Percentiles rank a stretch among this genome's conserved stretches.
Evolutionary conservation across 2,797 vertebrate species (phyloP).

Genomic region (Neopelma chrysocephalum): DNA sequence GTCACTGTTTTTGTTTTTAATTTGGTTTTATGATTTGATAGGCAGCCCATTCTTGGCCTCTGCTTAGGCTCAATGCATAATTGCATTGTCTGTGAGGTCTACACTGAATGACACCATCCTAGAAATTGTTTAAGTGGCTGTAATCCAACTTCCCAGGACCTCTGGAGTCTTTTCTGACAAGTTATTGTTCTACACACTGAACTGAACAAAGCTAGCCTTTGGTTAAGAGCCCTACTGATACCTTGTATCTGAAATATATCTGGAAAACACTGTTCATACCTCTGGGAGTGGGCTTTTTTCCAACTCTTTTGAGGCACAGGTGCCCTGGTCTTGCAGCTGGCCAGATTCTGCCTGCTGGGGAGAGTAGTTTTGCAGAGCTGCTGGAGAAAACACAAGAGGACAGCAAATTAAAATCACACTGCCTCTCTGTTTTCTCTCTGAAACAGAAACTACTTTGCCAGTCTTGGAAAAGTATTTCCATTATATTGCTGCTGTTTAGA

Average conservation of each 20-base stretch:
- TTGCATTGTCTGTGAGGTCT: background rate
- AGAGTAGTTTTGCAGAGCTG: background rate
- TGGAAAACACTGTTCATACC: background rate
- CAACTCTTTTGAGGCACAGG: background rate
- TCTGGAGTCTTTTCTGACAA: background rate
- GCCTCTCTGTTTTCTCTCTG: background rate
- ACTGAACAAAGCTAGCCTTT: background rate
- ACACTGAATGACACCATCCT: background rate
- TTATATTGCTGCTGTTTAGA: background rate
- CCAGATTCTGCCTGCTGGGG: background rate
- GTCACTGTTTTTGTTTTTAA: background rate
- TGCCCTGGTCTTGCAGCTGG: background rate
- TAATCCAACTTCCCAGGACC: background rate
- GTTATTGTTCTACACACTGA: background rate
- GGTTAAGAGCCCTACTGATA: background rate
- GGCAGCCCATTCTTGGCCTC: background rate
- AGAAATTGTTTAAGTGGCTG: background rate
- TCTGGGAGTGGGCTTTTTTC: background rate
- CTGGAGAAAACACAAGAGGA: background rate
- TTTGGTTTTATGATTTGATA: background rate
- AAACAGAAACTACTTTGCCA: background rate
- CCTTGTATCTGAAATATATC: background rate
- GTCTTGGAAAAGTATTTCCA: background rate
- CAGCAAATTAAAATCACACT: background rate
- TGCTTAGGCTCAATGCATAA: background rate